A percentile compares a stretch with the other conserved stretches of the same genome.
Conservation (phyloP, 2,797 vertebrate genomes). For the Hydrophis major region DNA sequence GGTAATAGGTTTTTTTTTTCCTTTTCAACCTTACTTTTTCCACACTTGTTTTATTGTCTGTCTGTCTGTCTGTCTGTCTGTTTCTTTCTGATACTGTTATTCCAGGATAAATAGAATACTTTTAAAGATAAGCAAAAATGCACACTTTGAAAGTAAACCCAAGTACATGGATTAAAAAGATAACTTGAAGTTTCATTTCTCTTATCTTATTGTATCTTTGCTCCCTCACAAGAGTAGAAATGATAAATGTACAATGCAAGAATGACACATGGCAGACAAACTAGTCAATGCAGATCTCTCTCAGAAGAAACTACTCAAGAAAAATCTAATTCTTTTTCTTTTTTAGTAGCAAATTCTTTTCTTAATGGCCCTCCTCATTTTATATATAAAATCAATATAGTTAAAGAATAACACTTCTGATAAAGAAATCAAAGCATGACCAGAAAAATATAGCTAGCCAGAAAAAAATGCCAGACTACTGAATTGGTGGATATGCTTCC, state of each 20-base stretch:
- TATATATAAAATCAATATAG: background rate
- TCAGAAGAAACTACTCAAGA: slow-evolving; percentile 28
- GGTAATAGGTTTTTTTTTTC: background rate
- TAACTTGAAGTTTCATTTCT: slow-evolving; percentile 72
- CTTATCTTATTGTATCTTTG: slow-evolving; percentile 72
- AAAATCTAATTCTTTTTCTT: slow-evolving; percentile 16
- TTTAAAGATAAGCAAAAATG: slow-evolving; percentile 66
- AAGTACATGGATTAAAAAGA: slow-evolving; percentile 73
- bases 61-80: too few relatives aligned
- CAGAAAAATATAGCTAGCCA: background rate
- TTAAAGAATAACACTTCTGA: background rate
- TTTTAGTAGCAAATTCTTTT: background rate
- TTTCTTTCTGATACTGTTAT: slow-evolving; percentile 13
- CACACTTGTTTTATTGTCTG: slow-evolving; percentile 11
- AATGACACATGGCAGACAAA: slow-evolving; percentile 39
- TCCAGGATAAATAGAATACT: slow-evolving; percentile 55
- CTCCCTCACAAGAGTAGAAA: slow-evolving; percentile 55
- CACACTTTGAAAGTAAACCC: slow-evolving; percentile 71
- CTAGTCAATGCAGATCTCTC: slow-evolving; percentile 51
- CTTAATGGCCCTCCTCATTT: background rate
- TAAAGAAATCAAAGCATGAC: background rate
- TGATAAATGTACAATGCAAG: slow-evolving; percentile 63
- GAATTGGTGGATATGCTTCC: background rate
- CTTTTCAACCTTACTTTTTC: background rate
- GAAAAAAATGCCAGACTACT: background rate